Base-by-base conservation (phyloP, 2,797 vertebrate species). In the Glossophaga mutica region DNA sequence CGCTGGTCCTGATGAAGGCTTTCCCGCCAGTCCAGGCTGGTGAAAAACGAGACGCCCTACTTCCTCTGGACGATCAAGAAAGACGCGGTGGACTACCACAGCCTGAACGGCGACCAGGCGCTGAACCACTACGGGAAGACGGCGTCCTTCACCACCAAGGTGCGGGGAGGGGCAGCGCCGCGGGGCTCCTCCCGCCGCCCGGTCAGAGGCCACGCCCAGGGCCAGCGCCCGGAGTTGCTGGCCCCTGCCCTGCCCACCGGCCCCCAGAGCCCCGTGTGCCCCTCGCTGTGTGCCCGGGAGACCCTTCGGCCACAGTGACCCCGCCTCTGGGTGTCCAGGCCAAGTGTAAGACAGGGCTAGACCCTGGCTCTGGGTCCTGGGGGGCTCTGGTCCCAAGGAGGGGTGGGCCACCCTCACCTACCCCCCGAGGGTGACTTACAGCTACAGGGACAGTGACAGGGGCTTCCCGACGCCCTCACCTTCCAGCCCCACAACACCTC, bases 61-160 rank as follows among this genome's bases (percentile, higher is more conserved):
- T 94, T 98, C n/a, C 96, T 98, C 73, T 98, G 98, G 98, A 98
- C 97, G 21, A 71, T 97, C 86, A 98, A 97, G 90, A 97, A 97
- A 79, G 96, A 96, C 6, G 46, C 94, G 0, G 18, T 98, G 1
- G 97, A 98, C 90, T 95, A 86, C 4, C 95, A 87, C 76, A 97
- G 46, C 55, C 86, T 98, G 88, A 91, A 22, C 77, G 68, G 82
- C 4, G 97, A 98, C n/a, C 98, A 98, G 95, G 96, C 97, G 90
- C 91, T 98, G 65, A 98, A 98, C 74, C 98, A 97, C 91, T 98
- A 92, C 0, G 94, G 94, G 59, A 97, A 96, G 94, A 97, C 96
- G 0, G 92, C 86, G 0, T 97, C 98, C 48, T 98, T 98, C 90
- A 98, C 98, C 92, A 98, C 98, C 91, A 97, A 98, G 97, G 97